These are phyloP conservation scores for Knipowitschia caucasica DNA, from an alignment of 2,797 vertebrate species.

Conservation along the genomic window DNA sequence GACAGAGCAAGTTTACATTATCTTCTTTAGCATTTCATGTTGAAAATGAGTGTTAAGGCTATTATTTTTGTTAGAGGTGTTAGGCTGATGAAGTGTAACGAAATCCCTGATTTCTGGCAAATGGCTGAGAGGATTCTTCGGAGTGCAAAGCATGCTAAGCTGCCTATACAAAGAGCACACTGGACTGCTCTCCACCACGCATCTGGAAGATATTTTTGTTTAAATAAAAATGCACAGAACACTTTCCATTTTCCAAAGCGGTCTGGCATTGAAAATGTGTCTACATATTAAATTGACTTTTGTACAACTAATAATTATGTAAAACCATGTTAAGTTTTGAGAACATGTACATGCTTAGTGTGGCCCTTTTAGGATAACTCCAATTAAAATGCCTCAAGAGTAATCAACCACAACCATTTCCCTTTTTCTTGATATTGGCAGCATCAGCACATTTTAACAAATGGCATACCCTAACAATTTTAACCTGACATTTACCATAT, in stretches of 20 bases:
- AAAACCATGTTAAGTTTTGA: conserved; percentile 60
- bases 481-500: conserved; percentile 55
- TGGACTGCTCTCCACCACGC: conserved; percentile 52
- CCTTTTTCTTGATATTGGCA: conserved; percentile 66
- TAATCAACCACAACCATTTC: conserved; percentile 41
- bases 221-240: conserved; percentile 56
- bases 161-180: conserved; percentile 64
- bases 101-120: conserved; percentile 83
- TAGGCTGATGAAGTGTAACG: conserved; percentile 72
- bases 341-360: conserved; percentile 51
- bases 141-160: conserved; percentile 77
- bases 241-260: conserved; percentile 36
- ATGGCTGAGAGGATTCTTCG: conserved; percentile 70
- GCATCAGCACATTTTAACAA: conserved; percentile 48
- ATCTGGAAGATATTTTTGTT: conserved; percentile 68
- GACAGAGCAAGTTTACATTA: conserved; percentile 67
- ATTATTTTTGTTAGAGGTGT: conserved; percentile 73
- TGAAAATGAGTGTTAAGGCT: conserved; percentile 79
- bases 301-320: conserved; percentile 43
- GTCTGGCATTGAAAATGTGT: conserved; percentile 30
- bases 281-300: conserved; percentile 33
- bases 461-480: conserved; percentile 49
- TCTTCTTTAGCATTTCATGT: conserved; percentile 52
- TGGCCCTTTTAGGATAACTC: conserved; percentile 27
- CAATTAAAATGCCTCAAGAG: conserved; percentile 35